Conservation (phyloP, 2,797 vertebrate species). For the Lemur catta region DNA sequence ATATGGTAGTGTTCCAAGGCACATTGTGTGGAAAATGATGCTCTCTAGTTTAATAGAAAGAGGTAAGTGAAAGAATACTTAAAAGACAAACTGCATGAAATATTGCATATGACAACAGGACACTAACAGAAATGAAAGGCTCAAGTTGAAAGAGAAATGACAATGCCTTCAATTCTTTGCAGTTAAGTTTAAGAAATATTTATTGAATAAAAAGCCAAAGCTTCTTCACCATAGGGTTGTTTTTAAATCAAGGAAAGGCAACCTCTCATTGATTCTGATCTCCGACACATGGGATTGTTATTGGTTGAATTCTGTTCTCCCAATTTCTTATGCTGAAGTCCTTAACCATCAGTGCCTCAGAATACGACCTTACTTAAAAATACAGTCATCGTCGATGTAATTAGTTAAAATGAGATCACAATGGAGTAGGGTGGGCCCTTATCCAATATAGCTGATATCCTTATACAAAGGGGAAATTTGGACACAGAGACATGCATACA, state of each 20-base stretch:
- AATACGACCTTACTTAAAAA: background rate
- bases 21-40: background rate
- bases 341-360: background rate
- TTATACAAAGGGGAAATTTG: background rate
- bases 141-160: constrained; percentile 4
- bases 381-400: background rate
- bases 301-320: background rate
- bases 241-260: background rate
- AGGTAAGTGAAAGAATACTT: background rate
- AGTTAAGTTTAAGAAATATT: background rate
- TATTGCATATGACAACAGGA: background rate
- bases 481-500: background rate
- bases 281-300: background rate
- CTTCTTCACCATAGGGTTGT: background rate
- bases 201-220: background rate
- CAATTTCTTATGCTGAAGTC: background rate
- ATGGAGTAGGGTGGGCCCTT: background rate
- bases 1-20: constrained; percentile 36
- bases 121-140: background rate
- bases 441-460: background rate
- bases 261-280: background rate
- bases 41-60: background rate
- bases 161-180: background rate
- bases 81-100: background rate
- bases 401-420: background rate